These are phyloP conservation scores for Odontophorus gujanensis DNA, from an alignment of 2,113 vertebrate species.

Conservation along the genomic window DNA sequence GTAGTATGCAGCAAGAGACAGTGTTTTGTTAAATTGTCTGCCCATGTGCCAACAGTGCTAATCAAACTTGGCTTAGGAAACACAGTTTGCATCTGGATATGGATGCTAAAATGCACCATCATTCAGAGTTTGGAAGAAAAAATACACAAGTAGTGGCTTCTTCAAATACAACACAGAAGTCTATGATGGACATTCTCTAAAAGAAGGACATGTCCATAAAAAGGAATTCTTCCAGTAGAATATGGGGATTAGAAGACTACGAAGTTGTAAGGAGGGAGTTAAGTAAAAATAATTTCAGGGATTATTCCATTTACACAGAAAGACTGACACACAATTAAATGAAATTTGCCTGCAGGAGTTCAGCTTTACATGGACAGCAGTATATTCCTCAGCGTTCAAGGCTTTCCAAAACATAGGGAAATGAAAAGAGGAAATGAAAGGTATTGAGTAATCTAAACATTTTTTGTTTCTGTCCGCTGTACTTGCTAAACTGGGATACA, in stretches of 20 bases:
- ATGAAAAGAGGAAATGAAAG: slow-evolving; percentile 84
- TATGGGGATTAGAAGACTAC: not conserved
- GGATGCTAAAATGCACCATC: not conserved
- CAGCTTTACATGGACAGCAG: slow-evolving; percentile 26
- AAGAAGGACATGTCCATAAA: not conserved
- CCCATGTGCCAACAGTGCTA: fast-evolving
- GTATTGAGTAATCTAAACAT: slow-evolving; percentile 78
- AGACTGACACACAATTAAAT: not conserved
- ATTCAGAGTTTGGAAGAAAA: not conserved
- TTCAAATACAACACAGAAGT: not conserved
- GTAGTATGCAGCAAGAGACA: fast-evolving
- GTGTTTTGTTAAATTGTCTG: not conserved
- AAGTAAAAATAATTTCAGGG: not conserved
- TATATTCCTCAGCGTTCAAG: slow-evolving; percentile 64
- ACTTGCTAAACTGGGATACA: slow-evolving; percentile 72
- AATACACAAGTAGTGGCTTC: not conserved
- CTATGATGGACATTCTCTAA: not conserved
- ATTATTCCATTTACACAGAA: not conserved
- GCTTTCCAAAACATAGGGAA: slow-evolving; percentile 79
- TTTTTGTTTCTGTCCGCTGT: slow-evolving; percentile 74
- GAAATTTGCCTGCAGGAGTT: slow-evolving; percentile 9
- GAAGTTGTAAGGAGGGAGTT: not conserved
- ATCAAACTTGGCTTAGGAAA: not conserved
- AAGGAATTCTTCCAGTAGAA: not conserved
- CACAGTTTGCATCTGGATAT: fast-evolving